These are phyloP conservation scores for Eolophus roseicapilla DNA, from an alignment of 2,113 vertebrate genomes.

Conservation along the genomic window DNA sequence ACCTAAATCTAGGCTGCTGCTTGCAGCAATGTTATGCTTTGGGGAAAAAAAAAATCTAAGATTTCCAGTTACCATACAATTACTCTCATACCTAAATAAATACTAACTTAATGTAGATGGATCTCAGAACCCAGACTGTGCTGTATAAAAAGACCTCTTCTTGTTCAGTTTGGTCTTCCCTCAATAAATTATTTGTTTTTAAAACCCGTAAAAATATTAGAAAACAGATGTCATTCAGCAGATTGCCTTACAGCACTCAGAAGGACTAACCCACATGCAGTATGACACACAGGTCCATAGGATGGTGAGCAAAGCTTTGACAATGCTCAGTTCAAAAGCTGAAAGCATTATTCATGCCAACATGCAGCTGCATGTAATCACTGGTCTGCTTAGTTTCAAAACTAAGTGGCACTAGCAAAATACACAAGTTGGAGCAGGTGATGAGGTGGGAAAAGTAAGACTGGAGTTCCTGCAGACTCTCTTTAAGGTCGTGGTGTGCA, in stretches of 20 bases:
- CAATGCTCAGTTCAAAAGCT: background rate
- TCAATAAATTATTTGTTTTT: background rate
- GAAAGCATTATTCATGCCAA: slow-evolving; percentile 33
- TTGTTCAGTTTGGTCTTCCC: background rate
- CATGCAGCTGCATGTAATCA: slow-evolving; percentile 26
- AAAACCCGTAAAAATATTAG: background rate
- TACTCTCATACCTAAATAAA: slow-evolving; percentile 35
- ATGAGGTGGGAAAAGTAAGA: slow-evolving; percentile 24
- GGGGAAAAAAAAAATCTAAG: background rate
- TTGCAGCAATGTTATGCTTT: slow-evolving; percentile 37
- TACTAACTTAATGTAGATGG: background rate
- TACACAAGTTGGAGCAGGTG: slow-evolving; percentile 20
- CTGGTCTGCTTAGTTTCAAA: slow-evolving; percentile 49
- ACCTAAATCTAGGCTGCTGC: slow-evolving; percentile 62
- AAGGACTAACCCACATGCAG: background rate
- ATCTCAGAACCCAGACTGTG: background rate
- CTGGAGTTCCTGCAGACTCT: background rate
- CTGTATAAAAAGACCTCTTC: background rate
- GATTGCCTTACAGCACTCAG: background rate
- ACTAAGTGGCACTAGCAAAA: slow-evolving; percentile 38
- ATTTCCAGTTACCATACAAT: slow-evolving; percentile 20
- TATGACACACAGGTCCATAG: background rate
- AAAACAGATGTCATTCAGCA: background rate
- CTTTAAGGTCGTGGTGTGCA: background rate
- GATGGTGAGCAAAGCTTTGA: background rate